These are phyloP conservation scores for Drosophila melanica DNA, from an alignment of 1,140 invertebrate genomes.

Conservation along the genomic window DNA sequence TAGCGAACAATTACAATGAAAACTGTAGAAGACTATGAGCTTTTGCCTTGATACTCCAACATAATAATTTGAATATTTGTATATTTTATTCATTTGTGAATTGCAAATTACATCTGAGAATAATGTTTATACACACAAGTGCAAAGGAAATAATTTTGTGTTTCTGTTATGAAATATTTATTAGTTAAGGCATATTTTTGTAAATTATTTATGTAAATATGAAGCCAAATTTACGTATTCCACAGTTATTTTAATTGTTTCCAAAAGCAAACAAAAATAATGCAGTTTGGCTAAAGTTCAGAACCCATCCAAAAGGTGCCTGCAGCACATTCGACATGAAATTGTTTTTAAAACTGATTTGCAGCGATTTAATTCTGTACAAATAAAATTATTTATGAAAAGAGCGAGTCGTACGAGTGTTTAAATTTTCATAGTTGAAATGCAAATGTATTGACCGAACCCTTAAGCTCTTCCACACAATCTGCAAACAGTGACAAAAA, in stretches of 20 bases:
- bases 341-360: background rate
- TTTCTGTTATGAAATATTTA: too few relatives aligned
- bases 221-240: background rate
- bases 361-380: background rate
- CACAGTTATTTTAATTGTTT: background rate
- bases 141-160: too few relatives aligned
- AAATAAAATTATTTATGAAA: background rate
- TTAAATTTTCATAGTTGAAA: background rate
- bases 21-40: too few relatives aligned
- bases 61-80: too few relatives aligned
- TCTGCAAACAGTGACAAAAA: slow-evolving; percentile 26
- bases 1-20: background rate
- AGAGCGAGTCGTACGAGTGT: background rate
- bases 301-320: background rate
- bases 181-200: too few relatives aligned
- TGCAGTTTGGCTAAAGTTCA: background rate
- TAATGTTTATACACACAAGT: too few relatives aligned
- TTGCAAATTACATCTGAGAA: too few relatives aligned
- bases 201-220: too few relatives aligned
- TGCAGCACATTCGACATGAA: background rate
- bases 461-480: background rate
- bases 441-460: background rate
- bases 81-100: too few relatives aligned
- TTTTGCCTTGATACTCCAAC: too few relatives aligned
- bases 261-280: background rate